Conservation (phyloP, 2,113 vertebrate genomes). For the cat (Felis catus) region F.catus_Fca126_mat1.0 CM031417.1:40513501-40514000, state of each 20-base stretch:
- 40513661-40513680: not conserved
- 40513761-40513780: not conserved
- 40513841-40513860: too few species aligned
- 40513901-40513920: too few species aligned
- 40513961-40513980: too few species aligned
- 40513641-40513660: conserved; percentile 30
- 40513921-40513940: too few species aligned
- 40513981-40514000: not conserved
- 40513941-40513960: too few species aligned
- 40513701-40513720: not conserved
- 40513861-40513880: too few species aligned
- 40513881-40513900: too few species aligned
- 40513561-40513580: not conserved
- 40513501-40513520: not conserved
- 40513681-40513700: not conserved
- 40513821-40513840: too few species aligned
- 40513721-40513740: not conserved
- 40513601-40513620: not conserved
- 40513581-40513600: not conserved
- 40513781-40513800: too few species aligned
- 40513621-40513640: not conserved
- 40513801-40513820: too few species aligned
- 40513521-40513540: conserved; percentile 23
- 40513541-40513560: conserved; percentile 34
- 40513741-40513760: not conserved